Evolutionary conservation across 1,140 invertebrate species (phyloP).

Genomic region (Drosophila lacertosa): DNA sequence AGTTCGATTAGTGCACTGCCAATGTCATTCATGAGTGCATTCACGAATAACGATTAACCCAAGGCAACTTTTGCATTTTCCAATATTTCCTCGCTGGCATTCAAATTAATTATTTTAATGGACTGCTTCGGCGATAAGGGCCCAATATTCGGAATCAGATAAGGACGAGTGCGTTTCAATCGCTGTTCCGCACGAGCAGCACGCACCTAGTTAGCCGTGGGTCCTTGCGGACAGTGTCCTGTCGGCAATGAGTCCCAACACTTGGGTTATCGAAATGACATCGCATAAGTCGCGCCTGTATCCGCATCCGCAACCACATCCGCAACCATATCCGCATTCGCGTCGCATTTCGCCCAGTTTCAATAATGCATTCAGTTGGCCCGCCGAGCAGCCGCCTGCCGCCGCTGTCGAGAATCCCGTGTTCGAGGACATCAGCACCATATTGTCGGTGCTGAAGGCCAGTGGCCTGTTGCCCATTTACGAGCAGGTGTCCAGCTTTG

Average conservation of each 20-base stretch:
- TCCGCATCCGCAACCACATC: constrained; percentile 22
- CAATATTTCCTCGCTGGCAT: constrained; percentile 34
- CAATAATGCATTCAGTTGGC: constrained; percentile 50
- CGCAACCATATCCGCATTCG: neutral
- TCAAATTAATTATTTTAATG: constrained; percentile 64
- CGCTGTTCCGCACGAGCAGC: neutral
- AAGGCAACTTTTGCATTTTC: constrained; percentile 5
- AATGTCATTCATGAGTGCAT: neutral
- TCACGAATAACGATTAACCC: neutral
- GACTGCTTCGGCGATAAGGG: constrained; percentile 28
- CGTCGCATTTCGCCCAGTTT: constrained; percentile 33
- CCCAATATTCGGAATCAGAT: constrained; percentile 52
- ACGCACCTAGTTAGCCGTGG: constrained; percentile 34
- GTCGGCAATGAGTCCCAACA: constrained; percentile 69
- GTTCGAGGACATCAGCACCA: constrained; percentile 66
- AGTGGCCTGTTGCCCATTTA: constrained; percentile 74
- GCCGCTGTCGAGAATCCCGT: constrained; percentile 32
- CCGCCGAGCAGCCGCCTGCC: neutral
- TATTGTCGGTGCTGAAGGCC: constrained; percentile 68
- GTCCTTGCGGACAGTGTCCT: constrained; percentile 38
- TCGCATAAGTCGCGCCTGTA: constrained; percentile 41
- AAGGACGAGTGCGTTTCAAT: constrained; percentile 30
- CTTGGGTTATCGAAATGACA: constrained; percentile 67
- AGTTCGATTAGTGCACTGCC: neutral
- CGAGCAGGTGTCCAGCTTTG: constrained; percentile 67